A percentile compares a stretch with the other conserved stretches of the same genome.
phyloP scores from a whole-genome alignment of 2,797 vertebrate genomes.

The Pelochelys cantorii region DNA sequence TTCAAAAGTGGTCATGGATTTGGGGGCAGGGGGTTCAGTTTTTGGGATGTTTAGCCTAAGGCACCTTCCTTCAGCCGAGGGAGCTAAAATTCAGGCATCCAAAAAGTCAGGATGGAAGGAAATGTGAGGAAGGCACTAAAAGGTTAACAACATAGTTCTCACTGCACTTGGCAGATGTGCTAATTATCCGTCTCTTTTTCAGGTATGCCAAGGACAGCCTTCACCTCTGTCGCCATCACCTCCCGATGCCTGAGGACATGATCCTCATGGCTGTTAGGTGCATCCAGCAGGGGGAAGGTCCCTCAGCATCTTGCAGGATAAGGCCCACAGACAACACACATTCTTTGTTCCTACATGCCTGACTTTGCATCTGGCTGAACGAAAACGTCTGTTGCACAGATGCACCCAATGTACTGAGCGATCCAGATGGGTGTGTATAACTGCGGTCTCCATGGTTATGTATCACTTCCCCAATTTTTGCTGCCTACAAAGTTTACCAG shows the following conservation, averaged over 20 bases:
- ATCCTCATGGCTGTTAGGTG: background rate
- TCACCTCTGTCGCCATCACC: too few species aligned
- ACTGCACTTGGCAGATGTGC: background rate
- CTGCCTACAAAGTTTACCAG: background rate
- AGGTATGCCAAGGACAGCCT: too few species aligned
- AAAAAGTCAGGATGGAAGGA: background rate
- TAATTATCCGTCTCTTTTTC: background rate
- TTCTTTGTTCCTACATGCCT: background rate
- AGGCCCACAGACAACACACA: background rate
- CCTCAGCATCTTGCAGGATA: background rate
- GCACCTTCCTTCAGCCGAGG: background rate
- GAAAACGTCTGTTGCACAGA: background rate
- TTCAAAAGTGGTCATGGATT: background rate
- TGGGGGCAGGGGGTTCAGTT: background rate
- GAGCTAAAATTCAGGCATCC: background rate
- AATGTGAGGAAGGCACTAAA: background rate
- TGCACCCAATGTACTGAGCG: constrained; percentile 21
- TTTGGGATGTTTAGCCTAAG: background rate
- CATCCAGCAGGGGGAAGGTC: background rate
- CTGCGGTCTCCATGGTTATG: background rate
- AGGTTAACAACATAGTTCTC: background rate
- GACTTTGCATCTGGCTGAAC: rapidly evolving
- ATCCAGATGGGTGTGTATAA: constrained; percentile 48
- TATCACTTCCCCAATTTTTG: background rate
- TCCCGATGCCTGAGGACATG: background rate